These are phyloP conservation scores for Blastobasis adustella DNA, from an alignment of 2,888 invertebrate genomes.

Conservation along the genomic window DNA sequence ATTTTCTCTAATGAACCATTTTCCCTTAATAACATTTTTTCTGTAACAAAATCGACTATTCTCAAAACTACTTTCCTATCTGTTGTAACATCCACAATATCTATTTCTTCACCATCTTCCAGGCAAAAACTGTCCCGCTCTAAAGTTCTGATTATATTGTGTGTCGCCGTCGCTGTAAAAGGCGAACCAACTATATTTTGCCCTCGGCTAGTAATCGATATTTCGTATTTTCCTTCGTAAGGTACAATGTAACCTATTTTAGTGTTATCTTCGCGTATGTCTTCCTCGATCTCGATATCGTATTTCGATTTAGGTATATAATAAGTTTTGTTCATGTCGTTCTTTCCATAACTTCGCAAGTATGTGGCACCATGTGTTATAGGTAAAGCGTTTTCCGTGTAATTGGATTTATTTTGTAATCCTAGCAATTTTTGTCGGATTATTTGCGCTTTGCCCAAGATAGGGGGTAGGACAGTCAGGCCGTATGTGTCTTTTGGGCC, in stretches of 20 bases:
- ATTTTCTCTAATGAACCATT: conserved; percentile 67
- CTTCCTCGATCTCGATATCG: conserved; percentile 68
- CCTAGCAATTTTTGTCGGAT: conserved; percentile 61
- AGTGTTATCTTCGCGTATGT: conserved; percentile 58
- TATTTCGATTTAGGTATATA: conserved; percentile 63
- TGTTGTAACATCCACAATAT: conserved; percentile 56
- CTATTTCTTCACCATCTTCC: conserved; percentile 67
- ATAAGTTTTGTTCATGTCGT: conserved; percentile 63
- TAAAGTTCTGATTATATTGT: conserved; percentile 45
- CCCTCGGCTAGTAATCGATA: conserved; percentile 72
- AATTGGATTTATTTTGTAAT: conserved; percentile 45
- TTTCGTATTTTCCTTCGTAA: conserved; percentile 71
- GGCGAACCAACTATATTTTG: conserved; percentile 76
- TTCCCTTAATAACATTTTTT: conserved; percentile 72
- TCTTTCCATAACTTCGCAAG: conserved; percentile 57
- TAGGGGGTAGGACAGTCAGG: conserved; percentile 53
- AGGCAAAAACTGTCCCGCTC: conserved; percentile 54
- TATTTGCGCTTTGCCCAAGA: conserved; percentile 62
- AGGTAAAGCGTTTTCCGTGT: conserved; percentile 55
- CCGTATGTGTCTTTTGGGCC: conserved; percentile 67
- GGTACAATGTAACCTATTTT: conserved; percentile 69
- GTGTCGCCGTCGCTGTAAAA: conserved; percentile 62
- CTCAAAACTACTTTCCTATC: conserved; percentile 66
- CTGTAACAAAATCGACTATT: conserved; percentile 72
- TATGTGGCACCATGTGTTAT: conserved; percentile 62